Evolutionary conservation across 2,888 invertebrate species (phyloP).

Genomic region (Drosophila borborema): DNA sequence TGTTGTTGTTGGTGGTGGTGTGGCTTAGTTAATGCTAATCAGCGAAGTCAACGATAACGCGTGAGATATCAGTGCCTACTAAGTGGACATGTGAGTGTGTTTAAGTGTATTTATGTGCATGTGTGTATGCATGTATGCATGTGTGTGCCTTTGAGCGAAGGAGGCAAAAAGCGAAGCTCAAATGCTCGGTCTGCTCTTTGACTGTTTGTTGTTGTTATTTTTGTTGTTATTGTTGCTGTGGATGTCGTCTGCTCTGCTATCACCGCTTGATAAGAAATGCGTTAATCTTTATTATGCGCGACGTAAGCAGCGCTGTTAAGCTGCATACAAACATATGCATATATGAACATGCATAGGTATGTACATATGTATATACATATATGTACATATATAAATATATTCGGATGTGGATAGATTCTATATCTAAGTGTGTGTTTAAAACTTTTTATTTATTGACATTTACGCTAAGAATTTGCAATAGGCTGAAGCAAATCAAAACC

Average conservation of each 20-base stretch:
- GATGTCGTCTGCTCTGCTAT: conserved; percentile 57
- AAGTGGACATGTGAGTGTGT: conserved; percentile 21
- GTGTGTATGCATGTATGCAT: neutral
- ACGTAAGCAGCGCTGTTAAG: conserved; percentile 60
- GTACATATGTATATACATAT: conserved; percentile 5
- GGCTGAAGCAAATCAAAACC: conserved; percentile 39
- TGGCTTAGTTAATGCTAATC: conserved; percentile 70
- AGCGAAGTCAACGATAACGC: conserved; percentile 66
- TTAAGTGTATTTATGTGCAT: conserved; percentile 5
- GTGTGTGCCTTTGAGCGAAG: conserved; percentile 37
- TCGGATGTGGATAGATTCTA: neutral
- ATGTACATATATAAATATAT: neutral
- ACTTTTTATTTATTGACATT: conserved; percentile 61
- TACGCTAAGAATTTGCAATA: conserved; percentile 58
- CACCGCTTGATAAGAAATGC: conserved; percentile 76
- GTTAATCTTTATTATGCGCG: conserved; percentile 79
- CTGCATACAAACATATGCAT: conserved; percentile 37
- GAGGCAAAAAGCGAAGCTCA: conserved; percentile 58
- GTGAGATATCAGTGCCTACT: conserved; percentile 60
- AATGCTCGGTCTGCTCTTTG: conserved; percentile 58
- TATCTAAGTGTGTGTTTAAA: conserved; percentile 6
- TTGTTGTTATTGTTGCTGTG: conserved; percentile 27
- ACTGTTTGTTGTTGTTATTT: conserved; percentile 27
- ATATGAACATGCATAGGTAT: conserved; percentile 8
- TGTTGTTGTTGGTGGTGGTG: conserved; percentile 45